These are phyloP conservation scores for Bradynema listronoti DNA, from an alignment of 1,140 invertebrate species.

Conservation along the genomic window DNA sequence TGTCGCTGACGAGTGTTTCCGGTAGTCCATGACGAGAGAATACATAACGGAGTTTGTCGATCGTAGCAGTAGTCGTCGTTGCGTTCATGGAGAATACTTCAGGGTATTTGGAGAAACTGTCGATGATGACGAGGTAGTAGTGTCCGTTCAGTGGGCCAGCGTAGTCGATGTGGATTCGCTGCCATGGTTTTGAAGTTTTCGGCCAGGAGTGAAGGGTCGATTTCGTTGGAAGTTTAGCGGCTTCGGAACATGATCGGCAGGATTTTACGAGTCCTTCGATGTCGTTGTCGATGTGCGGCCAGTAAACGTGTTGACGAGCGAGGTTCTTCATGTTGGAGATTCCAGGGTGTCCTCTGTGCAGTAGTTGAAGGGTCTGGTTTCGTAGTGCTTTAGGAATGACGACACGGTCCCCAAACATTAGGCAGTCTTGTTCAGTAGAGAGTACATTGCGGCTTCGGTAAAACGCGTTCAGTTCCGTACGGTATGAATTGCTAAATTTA, in stretches of 20 bases:
- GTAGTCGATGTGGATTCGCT: constrained; percentile 59
- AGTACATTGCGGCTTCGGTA: background rate
- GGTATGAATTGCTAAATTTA: background rate
- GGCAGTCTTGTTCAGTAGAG: background rate
- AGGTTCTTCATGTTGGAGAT: constrained; percentile 63
- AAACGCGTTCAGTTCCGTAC: background rate
- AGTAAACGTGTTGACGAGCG: constrained; percentile 61
- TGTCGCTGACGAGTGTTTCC: constrained; percentile 52
- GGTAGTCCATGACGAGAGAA: constrained; percentile 32
- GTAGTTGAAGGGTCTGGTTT: constrained; percentile 55
- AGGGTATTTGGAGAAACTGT: constrained; percentile 60
- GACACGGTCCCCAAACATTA: constrained; percentile 36
- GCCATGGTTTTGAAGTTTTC: constrained; percentile 26
- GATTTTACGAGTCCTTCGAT: constrained; percentile 42
- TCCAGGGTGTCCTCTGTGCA: constrained; percentile 62
- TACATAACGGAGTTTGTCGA: background rate
- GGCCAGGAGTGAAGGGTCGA: constrained; percentile 12
- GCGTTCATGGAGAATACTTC: constrained; percentile 57
- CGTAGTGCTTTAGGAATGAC: constrained; percentile 59
- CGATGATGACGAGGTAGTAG: constrained; percentile 59
- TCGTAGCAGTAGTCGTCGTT: background rate
- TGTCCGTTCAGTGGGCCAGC: constrained; percentile 56
- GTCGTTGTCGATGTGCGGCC: constrained; percentile 49
- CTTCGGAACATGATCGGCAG: constrained; percentile 34
- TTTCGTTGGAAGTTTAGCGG: constrained; percentile 8